Base-by-base conservation (phyloP, 2,113 vertebrate genomes). In the Otolemur garnettii region DNA sequence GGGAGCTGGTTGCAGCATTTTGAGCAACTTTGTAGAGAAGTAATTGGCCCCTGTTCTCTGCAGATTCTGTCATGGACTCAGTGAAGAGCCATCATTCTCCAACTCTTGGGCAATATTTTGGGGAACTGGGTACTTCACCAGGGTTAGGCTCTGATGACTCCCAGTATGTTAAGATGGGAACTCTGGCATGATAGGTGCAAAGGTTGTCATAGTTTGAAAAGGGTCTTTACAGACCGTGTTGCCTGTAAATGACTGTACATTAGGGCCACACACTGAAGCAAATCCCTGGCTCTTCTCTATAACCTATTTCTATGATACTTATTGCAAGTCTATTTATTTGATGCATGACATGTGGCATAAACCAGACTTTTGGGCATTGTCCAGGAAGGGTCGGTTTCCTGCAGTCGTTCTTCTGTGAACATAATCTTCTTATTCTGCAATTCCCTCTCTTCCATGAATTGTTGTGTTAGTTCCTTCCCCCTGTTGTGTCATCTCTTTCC, bases 281-380 rank as follows among this genome's bases (percentile, higher is more conserved):
- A 53, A 85, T 80, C 8, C 66, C 55, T 55, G 30, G 9, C 14
- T 93, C 42, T 83, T 28, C 2, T 11, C 9, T 66, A 8, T 42
- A 28, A 69, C 79, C 74, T 19, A 55, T 57, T 75, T 78, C 62
- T 87, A 75, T 83, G 82, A 74, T 87, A 24, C 74, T 72, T 17
- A 33, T 30, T 85, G 50, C 45, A 50, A 28, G 64, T 83, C 74
- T 19, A 55, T 57, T 75, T 78, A 55, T 87, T 79, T 83, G 82
- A 74, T 87, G 50, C 78, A 59, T 79, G 68, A 50, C 84, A 94
- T 64, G 85, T 35, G 55, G 75, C 22, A 82, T 94, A 60, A 87
- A 62, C 10, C 60, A 13, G 42, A 83, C 62, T 75, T 55, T 35
- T 62, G 90, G 55, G 66, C 28, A 50, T 53, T 55, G 50, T 68